Evolutionary conservation across 2,888 invertebrate species (phyloP), one percentile per base, ranked within the genome.

Genomic region (Aspidapion aeneum): DNA sequence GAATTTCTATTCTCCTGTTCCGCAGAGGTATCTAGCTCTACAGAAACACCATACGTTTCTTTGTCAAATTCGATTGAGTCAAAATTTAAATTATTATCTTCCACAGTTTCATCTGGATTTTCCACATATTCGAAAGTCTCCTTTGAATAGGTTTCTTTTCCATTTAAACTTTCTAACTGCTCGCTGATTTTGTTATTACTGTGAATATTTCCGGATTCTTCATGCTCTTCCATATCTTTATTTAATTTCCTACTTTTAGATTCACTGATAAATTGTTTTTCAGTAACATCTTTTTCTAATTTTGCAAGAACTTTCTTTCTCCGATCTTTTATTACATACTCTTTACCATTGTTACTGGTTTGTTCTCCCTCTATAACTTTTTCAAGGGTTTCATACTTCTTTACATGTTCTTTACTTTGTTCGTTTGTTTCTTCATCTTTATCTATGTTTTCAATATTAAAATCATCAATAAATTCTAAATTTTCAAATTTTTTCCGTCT

Each of bases 401-500:
- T 35, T 3, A 12, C 35, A 12, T 35, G 3, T 35, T 7, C 35
- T 7, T 35, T 35, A 35, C 12, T 35, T 35, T 3, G 12, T 35
- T 35, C 35, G 35, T 35, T 12, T 7, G 12, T 7, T 35, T 35
- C 35, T 3, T 35, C 35, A 7, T 35, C 5, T 3, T 35, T 35
- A 35, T 35, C 3, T 7, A 35, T 12, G 3, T 35, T 35, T 35
- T 12, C 35, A 35, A 3, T 35, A 35, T 35, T 12, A 12, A 12
- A 7, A 7, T 35, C 35, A 35, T 35, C 35, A n/a, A n/a, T n/a
- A n/a, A n/a, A n/a, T 35, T 35, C 35, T 12, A 35, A 3, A 7
- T 35, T 35, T 35, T 68, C 65, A 2, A 70, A 55, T 57, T 71
- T 72, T 64, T 70, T 74, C 35, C 72, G 62, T 62, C 69, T 69